phyloP scores from a whole-genome alignment of 2,113 vertebrate genomes.

The Gyps fulvus region DNA sequence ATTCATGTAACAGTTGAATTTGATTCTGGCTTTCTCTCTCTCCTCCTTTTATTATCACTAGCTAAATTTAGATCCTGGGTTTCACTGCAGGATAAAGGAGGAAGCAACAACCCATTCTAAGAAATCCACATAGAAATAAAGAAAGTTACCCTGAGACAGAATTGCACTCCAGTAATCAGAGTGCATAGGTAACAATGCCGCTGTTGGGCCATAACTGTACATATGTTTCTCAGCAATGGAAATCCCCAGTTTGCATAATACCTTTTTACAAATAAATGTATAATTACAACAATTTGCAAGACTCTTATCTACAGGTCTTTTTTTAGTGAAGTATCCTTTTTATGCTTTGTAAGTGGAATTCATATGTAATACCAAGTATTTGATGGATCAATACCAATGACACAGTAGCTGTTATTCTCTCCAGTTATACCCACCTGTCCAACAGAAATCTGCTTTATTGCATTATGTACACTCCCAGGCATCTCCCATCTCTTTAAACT shows the following conservation, averaged over 20 bases:
- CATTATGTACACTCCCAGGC: neutral
- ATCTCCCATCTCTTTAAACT: neutral
- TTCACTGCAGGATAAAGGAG: neutral
- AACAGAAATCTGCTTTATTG: neutral
- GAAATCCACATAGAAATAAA: neutral
- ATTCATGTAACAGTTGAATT: neutral
- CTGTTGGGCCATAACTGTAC: neutral
- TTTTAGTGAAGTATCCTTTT: neutral
- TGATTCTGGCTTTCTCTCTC: neutral
- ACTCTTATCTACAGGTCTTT: neutral
- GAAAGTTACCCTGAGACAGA: neutral
- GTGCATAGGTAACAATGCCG: neutral
- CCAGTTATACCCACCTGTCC: neutral
- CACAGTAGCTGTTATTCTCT: neutral
- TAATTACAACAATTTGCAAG: neutral
- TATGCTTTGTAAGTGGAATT: neutral
- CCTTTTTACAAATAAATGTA: neutral
- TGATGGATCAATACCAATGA: neutral
- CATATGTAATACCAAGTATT: neutral
- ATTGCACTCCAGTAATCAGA: neutral
- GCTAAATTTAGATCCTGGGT: neutral
- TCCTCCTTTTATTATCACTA: neutral
- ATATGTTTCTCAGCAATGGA: neutral
- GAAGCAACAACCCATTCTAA: neutral
- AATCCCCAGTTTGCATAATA: neutral